Conservation (phyloP, 2,113 vertebrate species). For the Periophthalmodon schlosseri region DNA sequence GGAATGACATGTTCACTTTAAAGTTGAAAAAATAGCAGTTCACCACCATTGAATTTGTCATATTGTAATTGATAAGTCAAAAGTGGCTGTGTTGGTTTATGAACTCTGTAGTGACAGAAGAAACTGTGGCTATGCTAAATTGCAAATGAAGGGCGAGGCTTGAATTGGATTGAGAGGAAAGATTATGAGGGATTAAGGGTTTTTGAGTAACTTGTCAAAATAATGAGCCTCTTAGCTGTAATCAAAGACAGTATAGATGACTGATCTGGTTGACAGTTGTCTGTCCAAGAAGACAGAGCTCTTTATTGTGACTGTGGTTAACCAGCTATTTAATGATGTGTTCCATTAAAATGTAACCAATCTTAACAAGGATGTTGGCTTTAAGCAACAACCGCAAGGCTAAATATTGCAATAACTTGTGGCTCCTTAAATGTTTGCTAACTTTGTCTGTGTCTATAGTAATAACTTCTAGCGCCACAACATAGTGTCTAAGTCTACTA, state of each 20-base stretch:
- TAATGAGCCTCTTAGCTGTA: neutral
- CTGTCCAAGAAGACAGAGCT: neutral
- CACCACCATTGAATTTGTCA: no score
- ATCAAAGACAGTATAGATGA: neutral
- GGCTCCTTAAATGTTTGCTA: neutral
- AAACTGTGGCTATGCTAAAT: no score
- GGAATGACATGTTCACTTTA: no score
- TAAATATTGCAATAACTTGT: constrained; percentile 3
- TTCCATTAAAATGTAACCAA: neutral
- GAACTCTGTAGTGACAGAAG: no score
- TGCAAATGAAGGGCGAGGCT: no score
- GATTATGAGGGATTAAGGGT: no score
- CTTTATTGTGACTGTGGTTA: neutral
- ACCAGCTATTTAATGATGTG: neutral
- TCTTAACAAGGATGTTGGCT: neutral
- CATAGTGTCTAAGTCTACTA: neutral
- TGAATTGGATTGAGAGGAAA: no score
- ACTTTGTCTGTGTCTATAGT: neutral
- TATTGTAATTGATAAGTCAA: no score
- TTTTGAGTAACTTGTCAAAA: neutral
- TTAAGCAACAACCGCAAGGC: neutral
- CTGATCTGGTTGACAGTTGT: neutral
- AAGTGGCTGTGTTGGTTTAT: no score
- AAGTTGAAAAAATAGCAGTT: no score
- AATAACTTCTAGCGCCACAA: neutral